phyloP scores from a whole-genome alignment of 2,113 vertebrate genomes.

The Stigmatopora argus region DNA sequence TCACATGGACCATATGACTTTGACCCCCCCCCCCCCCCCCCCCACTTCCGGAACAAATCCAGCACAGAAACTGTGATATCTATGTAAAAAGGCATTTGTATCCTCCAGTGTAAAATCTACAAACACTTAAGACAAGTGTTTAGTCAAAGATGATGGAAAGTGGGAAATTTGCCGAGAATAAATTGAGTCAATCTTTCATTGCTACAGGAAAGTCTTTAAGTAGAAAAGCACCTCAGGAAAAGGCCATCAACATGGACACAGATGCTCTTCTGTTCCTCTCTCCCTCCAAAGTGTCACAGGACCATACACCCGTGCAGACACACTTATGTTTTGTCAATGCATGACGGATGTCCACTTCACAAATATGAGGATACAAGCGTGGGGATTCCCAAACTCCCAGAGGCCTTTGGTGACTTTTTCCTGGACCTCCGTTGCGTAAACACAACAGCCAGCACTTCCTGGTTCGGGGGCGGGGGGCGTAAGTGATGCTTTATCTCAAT shows the following conservation, averaged over 20 bases:
- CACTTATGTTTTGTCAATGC: conserved; percentile 38
- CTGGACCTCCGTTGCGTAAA: conserved; percentile 58
- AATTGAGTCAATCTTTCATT: conserved; percentile 25
- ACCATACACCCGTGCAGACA: conserved; percentile 45
- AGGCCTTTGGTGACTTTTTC: conserved; percentile 51
- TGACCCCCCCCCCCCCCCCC: not conserved
- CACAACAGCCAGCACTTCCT: conserved; percentile 55
- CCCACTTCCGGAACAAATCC: conserved; percentile 27
- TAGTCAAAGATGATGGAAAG: conserved; percentile 23
- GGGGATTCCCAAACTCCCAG: conserved; percentile 65
- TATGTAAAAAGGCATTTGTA: conserved; percentile 43
- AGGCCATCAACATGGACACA: conserved; percentile 34
- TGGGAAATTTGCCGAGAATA: conserved; percentile 16
- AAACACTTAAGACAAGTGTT: conserved; percentile 43
- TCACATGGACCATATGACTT: conserved; percentile 63
- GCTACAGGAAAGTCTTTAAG: conserved; percentile 35
- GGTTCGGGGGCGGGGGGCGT: conserved; percentile 28
- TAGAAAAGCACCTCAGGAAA: conserved; percentile 44
- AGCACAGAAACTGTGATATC: conserved; percentile 48
- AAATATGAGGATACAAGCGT: conserved; percentile 55
- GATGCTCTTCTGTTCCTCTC: conserved; percentile 47
- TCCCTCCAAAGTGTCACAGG: conserved; percentile 17
- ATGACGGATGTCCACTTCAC: conserved; percentile 60
- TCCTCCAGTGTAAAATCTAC: conserved; percentile 25
- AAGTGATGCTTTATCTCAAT: conserved; percentile 37